Evolutionary conservation across 64 coral and sea anemone genomes (phyloP).

Genomic region (Porites lutea): DNA sequence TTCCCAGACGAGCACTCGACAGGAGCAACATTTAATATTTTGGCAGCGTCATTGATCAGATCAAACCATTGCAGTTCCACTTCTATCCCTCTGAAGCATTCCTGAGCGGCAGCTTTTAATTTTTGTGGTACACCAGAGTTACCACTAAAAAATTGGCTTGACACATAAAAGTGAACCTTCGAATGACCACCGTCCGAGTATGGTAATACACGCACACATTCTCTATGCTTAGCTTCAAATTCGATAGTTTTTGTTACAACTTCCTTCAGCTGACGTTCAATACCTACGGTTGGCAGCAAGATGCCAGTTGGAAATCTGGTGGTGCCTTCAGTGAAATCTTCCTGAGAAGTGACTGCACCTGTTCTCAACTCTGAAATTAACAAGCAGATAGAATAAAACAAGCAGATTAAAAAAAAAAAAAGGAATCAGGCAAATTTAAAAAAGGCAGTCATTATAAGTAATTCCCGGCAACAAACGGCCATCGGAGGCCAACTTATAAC

Average conservation of each 20-base stretch:
- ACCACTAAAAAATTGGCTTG: neutral
- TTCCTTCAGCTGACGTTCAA: too few relatives aligned
- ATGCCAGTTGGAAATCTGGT: too few relatives aligned
- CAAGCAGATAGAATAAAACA: too few relatives aligned
- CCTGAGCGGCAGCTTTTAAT: neutral
- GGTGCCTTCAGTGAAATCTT: too few relatives aligned
- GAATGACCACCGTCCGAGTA: neutral
- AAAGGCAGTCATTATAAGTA: too few relatives aligned
- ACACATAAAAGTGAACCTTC: neutral
- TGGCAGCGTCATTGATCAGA: neutral
- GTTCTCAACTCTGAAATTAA: too few relatives aligned
- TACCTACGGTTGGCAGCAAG: too few relatives aligned
- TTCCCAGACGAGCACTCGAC: neutral
- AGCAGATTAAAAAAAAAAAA: too few relatives aligned
- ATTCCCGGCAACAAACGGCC: too few relatives aligned
- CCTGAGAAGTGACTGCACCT: too few relatives aligned
- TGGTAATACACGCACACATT: constrained; percentile 23
- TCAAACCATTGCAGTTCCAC: neutral
- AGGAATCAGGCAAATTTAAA: too few relatives aligned
- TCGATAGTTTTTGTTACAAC: neutral
- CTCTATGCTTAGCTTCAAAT: constrained; percentile 12
- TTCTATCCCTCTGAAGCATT: neutral
- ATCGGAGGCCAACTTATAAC: too few relatives aligned
- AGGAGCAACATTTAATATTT: neutral
- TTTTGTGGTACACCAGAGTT: neutral